Evolutionary conservation across 2,888 invertebrate genomes (phyloP), one percentile per base, ranked within the genome.

Genomic region (Serrognathus titanus): DNA sequence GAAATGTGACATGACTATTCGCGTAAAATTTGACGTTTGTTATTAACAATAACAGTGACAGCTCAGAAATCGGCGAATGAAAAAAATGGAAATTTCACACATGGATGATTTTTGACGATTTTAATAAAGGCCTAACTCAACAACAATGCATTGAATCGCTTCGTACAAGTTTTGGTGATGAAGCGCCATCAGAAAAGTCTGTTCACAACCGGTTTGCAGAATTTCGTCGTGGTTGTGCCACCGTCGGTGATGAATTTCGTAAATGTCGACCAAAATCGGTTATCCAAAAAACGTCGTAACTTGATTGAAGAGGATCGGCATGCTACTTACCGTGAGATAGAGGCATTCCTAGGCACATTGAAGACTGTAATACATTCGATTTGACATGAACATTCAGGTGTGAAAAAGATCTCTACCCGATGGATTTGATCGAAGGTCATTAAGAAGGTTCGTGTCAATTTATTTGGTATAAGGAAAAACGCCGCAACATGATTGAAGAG

Each of bases 181-280:
- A 49, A 49, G 49, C 49, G 35, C 37, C 49, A 36, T 49, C 37
- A 49, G 38, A 36, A 36, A 37, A 49, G 49, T 35, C 38, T 37
- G 49, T 49, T 49, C 3, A 39, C 37, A 49, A 37, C 37, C 13
- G 49, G 38, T 8, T 49, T 49, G 49, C 39, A 49, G 49, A 49
- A 49, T 49, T 49, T 36, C 39, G 37, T 49, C 38, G 3, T 49
- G 49, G 16, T 49, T 16, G 37, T 49, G 49, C 4, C n/a, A 39
- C 39, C 11, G 37, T 49, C 37, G 39, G 49, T 49, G 49, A 49
- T 49, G n/a, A 35, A 49, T 49, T 13, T 39, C 39, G 49, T 49
- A 39, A 49, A 39, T 1, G 37, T 49, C 38, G 49, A 38, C 49
- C 37, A 49, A 49, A 37, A 36, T 37, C 11, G 11, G 31, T 49